Evolutionary conservation across 2,888 invertebrate species (phyloP).

Genomic region (Cepaea hortensis): DNA sequence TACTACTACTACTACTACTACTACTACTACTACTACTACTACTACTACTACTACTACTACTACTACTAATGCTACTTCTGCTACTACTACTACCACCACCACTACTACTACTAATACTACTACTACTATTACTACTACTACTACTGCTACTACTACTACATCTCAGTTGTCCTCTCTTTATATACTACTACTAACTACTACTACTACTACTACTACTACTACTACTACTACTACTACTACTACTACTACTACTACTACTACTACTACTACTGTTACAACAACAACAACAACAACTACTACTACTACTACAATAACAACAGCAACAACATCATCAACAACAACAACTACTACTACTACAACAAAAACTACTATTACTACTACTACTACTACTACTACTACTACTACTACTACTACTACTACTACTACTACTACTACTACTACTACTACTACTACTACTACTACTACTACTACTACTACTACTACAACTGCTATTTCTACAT

Average conservation of each 20-base stretch:
- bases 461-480: slow-evolving; percentile 6
- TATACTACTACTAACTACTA: slow-evolving; percentile 10
- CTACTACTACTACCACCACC: background rate
- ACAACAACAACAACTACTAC: background rate
- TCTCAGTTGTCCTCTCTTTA: too few relatives aligned
- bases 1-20: slow-evolving; percentile 4
- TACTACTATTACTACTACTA: slow-evolving; percentile 7
- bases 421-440: slow-evolving; percentile 7
- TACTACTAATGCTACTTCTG: background rate
- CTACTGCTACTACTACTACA: slow-evolving; percentile 14
- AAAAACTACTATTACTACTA: too few relatives aligned
- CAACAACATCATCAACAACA: background rate
- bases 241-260: slow-evolving; percentile 13
- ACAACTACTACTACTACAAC: background rate
- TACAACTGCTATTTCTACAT: background rate
- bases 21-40: slow-evolving; percentile 15
- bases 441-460: slow-evolving; percentile 4
- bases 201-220: background rate
- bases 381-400: background rate
- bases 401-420: slow-evolving; percentile 3
- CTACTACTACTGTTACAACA: too few relatives aligned
- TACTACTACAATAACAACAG: too few relatives aligned
- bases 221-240: slow-evolving; percentile 9
- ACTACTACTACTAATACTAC: slow-evolving; percentile 2
- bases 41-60: background rate